Evolutionary conservation across 2,113 vertebrate species (phyloP).

Genomic region (Ariopsis seemanni): DNA sequence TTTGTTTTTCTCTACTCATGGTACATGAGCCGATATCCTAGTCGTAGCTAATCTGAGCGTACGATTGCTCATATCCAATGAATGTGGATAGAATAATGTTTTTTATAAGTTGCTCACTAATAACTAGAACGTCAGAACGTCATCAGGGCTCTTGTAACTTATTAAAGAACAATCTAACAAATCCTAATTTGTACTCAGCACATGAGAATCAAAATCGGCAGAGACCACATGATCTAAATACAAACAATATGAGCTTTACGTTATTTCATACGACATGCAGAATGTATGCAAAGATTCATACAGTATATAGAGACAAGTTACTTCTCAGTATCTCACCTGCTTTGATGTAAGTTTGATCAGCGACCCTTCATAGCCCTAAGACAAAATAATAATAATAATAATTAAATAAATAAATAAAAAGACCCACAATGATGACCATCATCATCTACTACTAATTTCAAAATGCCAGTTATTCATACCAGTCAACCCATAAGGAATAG

Average conservation of each 20-base stretch:
- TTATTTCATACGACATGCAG: background rate
- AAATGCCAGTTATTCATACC: too few species aligned
- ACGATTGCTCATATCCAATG: too few species aligned
- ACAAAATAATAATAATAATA: too few species aligned
- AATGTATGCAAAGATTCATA: background rate
- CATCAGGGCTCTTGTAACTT: background rate
- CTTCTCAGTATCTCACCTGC: constrained; percentile 64
- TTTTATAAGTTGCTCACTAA: background rate
- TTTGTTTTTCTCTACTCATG: too few species aligned
- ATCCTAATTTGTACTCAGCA: background rate
- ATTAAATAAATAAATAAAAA: constrained; percentile 44
- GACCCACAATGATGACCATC: background rate
- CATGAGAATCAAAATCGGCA: background rate
- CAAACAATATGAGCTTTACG: background rate
- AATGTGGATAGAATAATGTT: background rate
- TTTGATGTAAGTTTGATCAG: constrained; percentile 79
- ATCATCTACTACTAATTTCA: too few species aligned
- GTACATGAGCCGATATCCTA: too few species aligned
- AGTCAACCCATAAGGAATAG: too few species aligned
- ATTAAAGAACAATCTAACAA: background rate
- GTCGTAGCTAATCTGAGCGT: too few species aligned
- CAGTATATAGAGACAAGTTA: constrained; percentile 15
- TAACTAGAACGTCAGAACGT: background rate
- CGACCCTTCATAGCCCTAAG: constrained; percentile 77
- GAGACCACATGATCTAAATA: background rate